Evolutionary conservation across 1,140 invertebrate genomes (phyloP), one percentile per base, ranked within the genome.

Genomic region (Papilio dardanus): DNA sequence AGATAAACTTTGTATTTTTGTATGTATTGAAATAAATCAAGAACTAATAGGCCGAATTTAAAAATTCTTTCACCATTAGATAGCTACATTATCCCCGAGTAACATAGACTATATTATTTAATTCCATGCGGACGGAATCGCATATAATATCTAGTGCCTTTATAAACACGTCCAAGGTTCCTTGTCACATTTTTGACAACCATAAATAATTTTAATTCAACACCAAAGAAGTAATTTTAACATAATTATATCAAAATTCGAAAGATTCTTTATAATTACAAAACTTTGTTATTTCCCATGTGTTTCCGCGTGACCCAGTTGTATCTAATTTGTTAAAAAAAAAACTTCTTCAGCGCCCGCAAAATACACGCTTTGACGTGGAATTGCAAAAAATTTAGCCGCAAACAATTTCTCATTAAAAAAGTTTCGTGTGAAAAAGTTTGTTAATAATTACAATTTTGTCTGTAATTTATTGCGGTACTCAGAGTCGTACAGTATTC

Each of bases 291-390:
- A 62, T 28, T 28, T 30, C 24, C 54, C 54, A 21, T 24, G 19
- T 24, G 50, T 54, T 54, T 54, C n/a, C n/a, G n/a, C n/a, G 50
- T 62, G 54, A 62, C 54, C 54, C 54, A 62, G 12, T 62, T 62
- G 3, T 62, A 62, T 28, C 24, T 62, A 62, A 62, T 62, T 62
- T 62, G 54, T 62, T 58, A 58, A 58, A 58, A 62, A 28, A 14
- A 37, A 37, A 37, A n/a, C n/a, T n/a, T n/a, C 24, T 66, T 33
- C 65, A n/a, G 31, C 65, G 31, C 65, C 33, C 30, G 65, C 21
- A 66, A 33, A 66, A 66, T 66, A 35, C 65, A 7, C 65, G 31
- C 65, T 33, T 66, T 33, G 65, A 66, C 65, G 65, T 35, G 65
- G 12, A 62, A 14, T 54, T 62, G 54, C 54, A 62, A 30, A 62